These are phyloP conservation scores for Barypeithes pellucidus DNA, from an alignment of 2,888 invertebrate genomes.

Conservation along the genomic window DNA sequence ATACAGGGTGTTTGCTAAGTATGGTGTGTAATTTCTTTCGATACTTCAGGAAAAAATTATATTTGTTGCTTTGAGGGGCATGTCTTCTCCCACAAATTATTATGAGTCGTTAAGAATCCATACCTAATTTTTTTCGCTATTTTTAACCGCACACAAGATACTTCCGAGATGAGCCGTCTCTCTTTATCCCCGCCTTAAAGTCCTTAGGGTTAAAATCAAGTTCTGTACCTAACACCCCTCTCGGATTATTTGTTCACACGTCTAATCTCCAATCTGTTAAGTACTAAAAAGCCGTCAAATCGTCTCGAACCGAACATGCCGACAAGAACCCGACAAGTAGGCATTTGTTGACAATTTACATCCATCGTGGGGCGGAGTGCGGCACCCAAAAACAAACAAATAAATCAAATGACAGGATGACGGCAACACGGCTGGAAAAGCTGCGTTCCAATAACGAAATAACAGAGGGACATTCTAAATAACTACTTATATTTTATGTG, in stretches of 20 bases:
- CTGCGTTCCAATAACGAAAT: neutral
- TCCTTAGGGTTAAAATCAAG: neutral
- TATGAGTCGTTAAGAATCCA: no score
- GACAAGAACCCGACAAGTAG: constrained; percentile 27
- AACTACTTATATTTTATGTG: no score
- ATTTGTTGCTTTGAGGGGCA: no score
- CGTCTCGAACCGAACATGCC: constrained; percentile 17
- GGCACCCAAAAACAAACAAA: constrained; percentile 30
- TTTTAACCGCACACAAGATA: no score
- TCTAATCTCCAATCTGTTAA: constrained; percentile 26
- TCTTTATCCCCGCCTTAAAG: no score
- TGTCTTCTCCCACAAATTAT: no score
- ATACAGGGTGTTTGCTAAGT: no score
- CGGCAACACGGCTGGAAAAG: neutral
- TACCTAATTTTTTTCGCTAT: no score
- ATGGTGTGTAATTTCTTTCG: no score
- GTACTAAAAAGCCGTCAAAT: constrained; percentile 22
- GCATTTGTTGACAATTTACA: constrained; percentile 30
- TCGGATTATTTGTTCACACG: constrained; percentile 20
- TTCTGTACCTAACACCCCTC: constrained; percentile 4
- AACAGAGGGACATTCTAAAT: no score
- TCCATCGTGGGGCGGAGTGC: constrained; percentile 11
- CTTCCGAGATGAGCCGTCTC: no score
- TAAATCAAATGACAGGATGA: constrained; percentile 20
- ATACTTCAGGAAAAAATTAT: no score